phyloP scores from a whole-genome alignment of 2,888 invertebrate species.

The Pemphredon lugubris region DNA sequence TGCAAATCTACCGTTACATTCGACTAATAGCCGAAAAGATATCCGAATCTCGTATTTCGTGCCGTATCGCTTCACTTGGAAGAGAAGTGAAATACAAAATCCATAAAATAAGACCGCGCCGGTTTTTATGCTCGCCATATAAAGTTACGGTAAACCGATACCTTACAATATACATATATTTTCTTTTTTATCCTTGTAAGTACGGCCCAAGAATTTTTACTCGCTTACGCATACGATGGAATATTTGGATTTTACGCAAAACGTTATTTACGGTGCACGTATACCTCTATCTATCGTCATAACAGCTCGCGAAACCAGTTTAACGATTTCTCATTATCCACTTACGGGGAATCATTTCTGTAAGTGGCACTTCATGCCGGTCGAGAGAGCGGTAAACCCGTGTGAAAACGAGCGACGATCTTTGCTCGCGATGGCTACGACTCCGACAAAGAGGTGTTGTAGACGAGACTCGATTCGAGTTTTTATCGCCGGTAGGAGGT shows the following conservation, averaged over 20 bases:
- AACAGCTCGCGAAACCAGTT: conserved; percentile 59
- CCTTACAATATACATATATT: background rate
- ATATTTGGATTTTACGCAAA: background rate
- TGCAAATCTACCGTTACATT: no score
- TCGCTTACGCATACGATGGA: no score
- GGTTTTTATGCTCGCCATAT: background rate
- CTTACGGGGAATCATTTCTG: conserved; percentile 67
- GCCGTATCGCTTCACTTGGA: background rate
- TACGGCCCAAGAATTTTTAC: background rate
- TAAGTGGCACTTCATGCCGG: conserved; percentile 58
- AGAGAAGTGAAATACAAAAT: conserved; percentile 3
- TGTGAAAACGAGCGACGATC: conserved; percentile 30
- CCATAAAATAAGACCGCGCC: background rate
- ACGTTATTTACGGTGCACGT: conserved; percentile 9
- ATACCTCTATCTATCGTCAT: conserved; percentile 36
- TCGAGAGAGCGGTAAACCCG: conserved; percentile 16
- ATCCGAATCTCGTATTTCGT: background rate
- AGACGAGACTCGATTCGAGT: background rate
- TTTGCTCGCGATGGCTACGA: conserved; percentile 28
- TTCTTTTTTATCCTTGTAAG: background rate
- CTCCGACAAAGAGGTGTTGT: conserved; percentile 8
- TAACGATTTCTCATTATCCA: conserved; percentile 71
- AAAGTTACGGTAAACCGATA: background rate
- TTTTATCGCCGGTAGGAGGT: background rate
- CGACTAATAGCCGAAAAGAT: no score